phyloP scores from a whole-genome alignment of 2,888 invertebrate species.

The Lasioglossum figueresi region DNA sequence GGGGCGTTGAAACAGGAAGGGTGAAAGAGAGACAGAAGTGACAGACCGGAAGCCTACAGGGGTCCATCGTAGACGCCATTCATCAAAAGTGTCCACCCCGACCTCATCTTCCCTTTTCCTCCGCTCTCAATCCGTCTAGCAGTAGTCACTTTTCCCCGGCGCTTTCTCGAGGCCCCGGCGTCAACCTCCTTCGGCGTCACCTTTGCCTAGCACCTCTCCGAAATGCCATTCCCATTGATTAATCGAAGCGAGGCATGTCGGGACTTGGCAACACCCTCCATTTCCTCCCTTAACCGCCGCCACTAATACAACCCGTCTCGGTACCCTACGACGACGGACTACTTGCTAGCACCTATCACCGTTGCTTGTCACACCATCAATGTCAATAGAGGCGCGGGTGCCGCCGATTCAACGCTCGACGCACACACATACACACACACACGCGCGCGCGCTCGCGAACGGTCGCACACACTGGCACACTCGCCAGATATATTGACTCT shows the following conservation, averaged over 20 bases:
- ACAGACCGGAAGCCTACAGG: constrained; percentile 69
- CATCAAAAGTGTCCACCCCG: constrained; percentile 75
- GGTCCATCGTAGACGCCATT: constrained; percentile 71
- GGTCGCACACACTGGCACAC: constrained; percentile 44
- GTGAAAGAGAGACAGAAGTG: constrained; percentile 41
- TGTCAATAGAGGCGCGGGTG: constrained; percentile 54
- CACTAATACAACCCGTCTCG: constrained; percentile 59
- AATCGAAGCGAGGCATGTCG: constrained; percentile 82
- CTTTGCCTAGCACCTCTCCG: constrained; percentile 73
- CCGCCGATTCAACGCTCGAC: constrained; percentile 52
- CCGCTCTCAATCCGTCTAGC: constrained; percentile 68
- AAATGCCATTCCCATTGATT: constrained; percentile 81
- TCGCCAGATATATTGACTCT: constrained; percentile 73
- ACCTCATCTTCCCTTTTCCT: constrained; percentile 65
- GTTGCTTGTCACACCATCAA: constrained; percentile 64
- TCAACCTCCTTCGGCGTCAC: constrained; percentile 71
- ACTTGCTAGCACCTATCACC: constrained; percentile 62
- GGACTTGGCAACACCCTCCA: constrained; percentile 81
- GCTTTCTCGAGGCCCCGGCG: constrained; percentile 67
- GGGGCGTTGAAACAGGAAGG: constrained; percentile 17
- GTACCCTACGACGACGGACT: constrained; percentile 57
- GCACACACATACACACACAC: neutral
- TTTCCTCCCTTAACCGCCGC: constrained; percentile 77
- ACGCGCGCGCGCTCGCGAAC: no score
- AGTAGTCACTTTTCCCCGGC: constrained; percentile 68